Evolutionary conservation across 2,888 invertebrate species (phyloP).

Genomic region (Eumerus sabulonum): DNA sequence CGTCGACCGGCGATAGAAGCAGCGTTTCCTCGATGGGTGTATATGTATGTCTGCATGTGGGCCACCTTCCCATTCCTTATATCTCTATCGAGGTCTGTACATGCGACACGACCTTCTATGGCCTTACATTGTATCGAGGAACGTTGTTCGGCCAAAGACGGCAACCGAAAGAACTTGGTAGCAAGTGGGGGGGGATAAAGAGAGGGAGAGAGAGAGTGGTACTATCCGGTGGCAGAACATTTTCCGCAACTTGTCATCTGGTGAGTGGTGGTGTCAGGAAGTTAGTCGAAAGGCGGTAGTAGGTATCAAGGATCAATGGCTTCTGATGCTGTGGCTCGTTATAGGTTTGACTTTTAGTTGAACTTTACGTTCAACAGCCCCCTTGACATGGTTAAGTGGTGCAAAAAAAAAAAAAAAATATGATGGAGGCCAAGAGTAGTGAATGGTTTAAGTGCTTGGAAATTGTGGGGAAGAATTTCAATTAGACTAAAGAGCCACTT

Average conservation of each 20-base stretch:
- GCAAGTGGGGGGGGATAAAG: slow-evolving; percentile 6
- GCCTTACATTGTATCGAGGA: slow-evolving; percentile 44
- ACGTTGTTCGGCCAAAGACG: slow-evolving; percentile 13
- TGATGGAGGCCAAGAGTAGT: slow-evolving; percentile 35
- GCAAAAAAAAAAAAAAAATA: slow-evolving; percentile 12
- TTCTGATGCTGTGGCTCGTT: slow-evolving; percentile 44
- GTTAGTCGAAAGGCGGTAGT: slow-evolving; percentile 24
- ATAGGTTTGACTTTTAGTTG: slow-evolving; percentile 53
- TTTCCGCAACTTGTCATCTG: slow-evolving; percentile 63
- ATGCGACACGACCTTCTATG: slow-evolving; percentile 42
- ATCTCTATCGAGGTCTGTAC: background rate
- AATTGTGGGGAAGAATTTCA: slow-evolving; percentile 40
- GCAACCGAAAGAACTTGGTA: too few species aligned
- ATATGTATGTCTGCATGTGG: slow-evolving; percentile 28
- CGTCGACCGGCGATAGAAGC: too few species aligned
- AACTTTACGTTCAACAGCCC: slow-evolving; percentile 26
- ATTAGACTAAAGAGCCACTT: slow-evolving; percentile 42
- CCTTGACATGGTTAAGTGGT: slow-evolving; percentile 47
- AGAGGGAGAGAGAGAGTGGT: slow-evolving; percentile 9
- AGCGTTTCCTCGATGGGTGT: slow-evolving; percentile 14
- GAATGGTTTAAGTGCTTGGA: slow-evolving; percentile 39
- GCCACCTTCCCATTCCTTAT: slow-evolving; percentile 46
- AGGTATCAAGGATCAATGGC: slow-evolving; percentile 53
- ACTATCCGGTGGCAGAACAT: slow-evolving; percentile 38
- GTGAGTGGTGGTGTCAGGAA: slow-evolving; percentile 60